These are phyloP conservation scores for Chascanopsetta lugubris DNA, from an alignment of 2,113 vertebrate genomes.

Conservation along the genomic window DNA sequence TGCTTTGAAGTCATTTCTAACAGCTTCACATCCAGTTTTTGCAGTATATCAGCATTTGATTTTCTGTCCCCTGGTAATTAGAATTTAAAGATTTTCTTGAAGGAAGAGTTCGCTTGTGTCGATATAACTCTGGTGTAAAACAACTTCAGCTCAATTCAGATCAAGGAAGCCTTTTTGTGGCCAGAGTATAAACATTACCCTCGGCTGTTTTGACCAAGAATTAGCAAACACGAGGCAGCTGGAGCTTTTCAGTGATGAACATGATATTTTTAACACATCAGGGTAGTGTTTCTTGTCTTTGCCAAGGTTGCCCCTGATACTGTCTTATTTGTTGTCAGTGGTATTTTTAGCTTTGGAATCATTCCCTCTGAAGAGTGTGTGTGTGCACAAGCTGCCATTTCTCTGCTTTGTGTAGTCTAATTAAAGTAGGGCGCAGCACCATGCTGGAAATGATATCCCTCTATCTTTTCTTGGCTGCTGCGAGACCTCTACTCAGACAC, in stretches of 20 bases:
- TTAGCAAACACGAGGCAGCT: constrained; percentile 28
- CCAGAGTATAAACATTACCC: background rate
- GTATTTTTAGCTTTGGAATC: constrained; percentile 52
- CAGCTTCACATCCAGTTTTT: constrained; percentile 29
- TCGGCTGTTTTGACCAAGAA: constrained; percentile 2
- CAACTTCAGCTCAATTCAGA: background rate
- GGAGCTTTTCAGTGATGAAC: too few species aligned
- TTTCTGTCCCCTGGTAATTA: constrained; percentile 31
- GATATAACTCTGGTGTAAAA: constrained; percentile 33
- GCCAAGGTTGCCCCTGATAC: constrained; percentile 34
- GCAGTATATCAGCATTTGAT: constrained; percentile 18
- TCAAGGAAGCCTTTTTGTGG: constrained; percentile 10
- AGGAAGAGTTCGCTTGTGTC: constrained; percentile 10
- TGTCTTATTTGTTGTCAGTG: constrained; percentile 30
- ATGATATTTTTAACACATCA: too few species aligned
- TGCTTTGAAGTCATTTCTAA: constrained; percentile 47
- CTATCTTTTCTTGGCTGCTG: constrained; percentile 35
- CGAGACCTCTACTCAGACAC: constrained; percentile 21
- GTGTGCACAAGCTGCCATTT: constrained; percentile 29
- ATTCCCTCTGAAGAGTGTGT: constrained; percentile 33
- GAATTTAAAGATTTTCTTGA: constrained; percentile 26
- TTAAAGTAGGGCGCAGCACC: constrained; percentile 45
- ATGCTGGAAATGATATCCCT: constrained; percentile 51
- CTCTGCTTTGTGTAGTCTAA: constrained; percentile 52
- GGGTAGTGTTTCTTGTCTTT: constrained; percentile 27